Base-by-base conservation (phyloP, 2,888 invertebrate genomes). In the Ctenicera cuprea region DNA sequence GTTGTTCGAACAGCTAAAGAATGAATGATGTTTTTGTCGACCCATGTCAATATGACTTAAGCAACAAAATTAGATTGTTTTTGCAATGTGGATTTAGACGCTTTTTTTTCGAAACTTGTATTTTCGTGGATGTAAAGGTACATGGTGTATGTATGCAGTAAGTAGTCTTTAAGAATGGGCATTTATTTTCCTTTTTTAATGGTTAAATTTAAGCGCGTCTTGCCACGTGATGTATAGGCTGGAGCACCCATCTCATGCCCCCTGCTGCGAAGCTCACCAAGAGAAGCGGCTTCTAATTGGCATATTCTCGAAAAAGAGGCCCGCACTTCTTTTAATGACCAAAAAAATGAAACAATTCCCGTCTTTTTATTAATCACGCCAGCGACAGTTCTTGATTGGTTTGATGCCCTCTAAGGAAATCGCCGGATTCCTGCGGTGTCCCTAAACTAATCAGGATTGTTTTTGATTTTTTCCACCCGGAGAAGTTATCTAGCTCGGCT, bases 261-360 rank as follows among this genome's bases (percentile, higher is more conserved):
- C 74, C 74, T 45, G 71, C 74, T 68, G 74, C 7, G 74, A 59
- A 57, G 63, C 74, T 71, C 74, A 75, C 74, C 71, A 75, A 75
- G 74, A 75, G 74, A 75, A 75, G 74, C 70, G 70, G 74, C 68
- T 75, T 70, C 74, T 75, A 75, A 75, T 75, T 75, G 74, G 74
- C 74, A 75, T 75, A 74, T 74, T 71, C 70, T 70, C 64, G 45
- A 62, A 62, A 74, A 75, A 71, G 71, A 68, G 38, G 61, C 85
- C 85, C 85, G 85, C 85, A 85, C 85, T 85, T 85, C 81, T 38
- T 75, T 75, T 75, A 75, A 75, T 75, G 75, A 70, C 73, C 73
- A 70, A 73, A 73, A 72, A 73, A 73, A 76, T 72, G 74, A 76
- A 76, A 76, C 71, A 73, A 74, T 70, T 64, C 64, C 62, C 74